Evolutionary conservation across 2,888 invertebrate genomes (phyloP).

Genomic region (Augochlorella aurata): DNA sequence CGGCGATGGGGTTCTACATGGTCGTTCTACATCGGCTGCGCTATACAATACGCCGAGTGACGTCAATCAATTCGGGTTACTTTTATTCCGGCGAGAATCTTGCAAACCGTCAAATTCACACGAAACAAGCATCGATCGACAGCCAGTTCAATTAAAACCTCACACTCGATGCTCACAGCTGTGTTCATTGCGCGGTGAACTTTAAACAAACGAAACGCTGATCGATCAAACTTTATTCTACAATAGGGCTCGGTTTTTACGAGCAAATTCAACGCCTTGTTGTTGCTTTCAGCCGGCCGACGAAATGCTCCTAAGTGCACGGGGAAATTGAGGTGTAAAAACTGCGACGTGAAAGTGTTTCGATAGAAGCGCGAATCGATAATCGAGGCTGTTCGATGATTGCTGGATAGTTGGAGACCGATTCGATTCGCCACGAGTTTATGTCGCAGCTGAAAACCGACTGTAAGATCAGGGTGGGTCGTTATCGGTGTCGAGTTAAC

Average conservation of each 20-base stretch:
- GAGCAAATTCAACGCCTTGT: background rate
- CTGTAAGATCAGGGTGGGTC: background rate
- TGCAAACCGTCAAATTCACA: slow-evolving; percentile 9
- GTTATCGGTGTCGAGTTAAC: too few relatives aligned
- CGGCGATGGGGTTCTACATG: too few relatives aligned
- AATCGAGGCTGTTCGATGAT: background rate
- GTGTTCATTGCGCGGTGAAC: slow-evolving; percentile 10
- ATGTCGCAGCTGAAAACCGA: background rate
- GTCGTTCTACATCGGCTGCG: background rate
- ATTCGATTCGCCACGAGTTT: background rate
- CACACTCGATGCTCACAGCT: slow-evolving; percentile 14
- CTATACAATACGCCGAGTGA: background rate
- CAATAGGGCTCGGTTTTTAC: background rate
- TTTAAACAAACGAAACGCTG: slow-evolving; percentile 1
- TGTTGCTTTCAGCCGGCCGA: background rate
- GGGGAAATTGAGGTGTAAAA: background rate
- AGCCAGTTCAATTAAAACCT: slow-evolving; percentile 12
- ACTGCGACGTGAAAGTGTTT: background rate
- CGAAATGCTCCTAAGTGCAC: background rate
- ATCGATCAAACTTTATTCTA: slow-evolving; percentile 6
- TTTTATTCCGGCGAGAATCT: background rate
- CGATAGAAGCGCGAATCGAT: background rate
- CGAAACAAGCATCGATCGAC: background rate
- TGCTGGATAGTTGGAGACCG: background rate
- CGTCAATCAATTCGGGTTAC: background rate